Percentiles rank a stretch among this genome's conserved stretches.
Evolutionary conservation across 92 coral and sea anemone genomes (phyloP).

Genomic region (Porites lobata): DNA sequence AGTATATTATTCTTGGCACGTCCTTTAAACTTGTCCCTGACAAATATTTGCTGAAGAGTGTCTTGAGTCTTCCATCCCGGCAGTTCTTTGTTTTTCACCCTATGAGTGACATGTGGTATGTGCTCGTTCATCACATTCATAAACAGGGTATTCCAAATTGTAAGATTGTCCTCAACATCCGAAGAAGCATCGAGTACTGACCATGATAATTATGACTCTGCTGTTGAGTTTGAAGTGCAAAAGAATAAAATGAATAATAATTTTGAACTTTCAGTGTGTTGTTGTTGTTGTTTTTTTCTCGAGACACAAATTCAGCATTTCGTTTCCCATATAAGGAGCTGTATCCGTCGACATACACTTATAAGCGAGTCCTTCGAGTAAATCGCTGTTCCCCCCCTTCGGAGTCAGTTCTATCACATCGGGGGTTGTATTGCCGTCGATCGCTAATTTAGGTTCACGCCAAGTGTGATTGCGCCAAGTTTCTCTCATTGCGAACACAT

Average conservation of each 20-base stretch:
- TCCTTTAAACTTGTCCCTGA: not conserved
- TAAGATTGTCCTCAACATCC: not conserved
- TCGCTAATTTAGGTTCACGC: conserved; percentile 22
- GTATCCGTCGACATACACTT: not conserved
- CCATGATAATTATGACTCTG: not conserved
- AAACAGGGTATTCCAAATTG: not conserved
- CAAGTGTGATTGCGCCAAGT: conserved; percentile 47
- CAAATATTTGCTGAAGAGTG: not conserved
- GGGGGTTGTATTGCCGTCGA: conserved; percentile 18
- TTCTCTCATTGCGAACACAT: not conserved
- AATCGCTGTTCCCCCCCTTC: conserved; percentile 58
- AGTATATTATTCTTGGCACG: not conserved
- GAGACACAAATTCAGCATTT: conserved; percentile 38
- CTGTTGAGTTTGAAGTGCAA: conserved; percentile 45
- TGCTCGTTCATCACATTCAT: not conserved
- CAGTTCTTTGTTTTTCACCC: not conserved
- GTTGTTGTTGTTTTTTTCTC: conserved; percentile 21
- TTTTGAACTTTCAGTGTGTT: conserved; percentile 56
- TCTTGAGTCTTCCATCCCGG: not conserved
- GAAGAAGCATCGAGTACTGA: conserved; percentile 3
- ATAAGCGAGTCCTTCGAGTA: conserved; percentile 40
- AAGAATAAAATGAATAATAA: conserved; percentile 45
- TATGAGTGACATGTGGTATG: not conserved
- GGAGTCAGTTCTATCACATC: conserved; percentile 33
- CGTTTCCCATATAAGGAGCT: conserved; percentile 22